phyloP scores from a whole-genome alignment of 2,888 invertebrate species.

The Nowickia ferox region DNA sequence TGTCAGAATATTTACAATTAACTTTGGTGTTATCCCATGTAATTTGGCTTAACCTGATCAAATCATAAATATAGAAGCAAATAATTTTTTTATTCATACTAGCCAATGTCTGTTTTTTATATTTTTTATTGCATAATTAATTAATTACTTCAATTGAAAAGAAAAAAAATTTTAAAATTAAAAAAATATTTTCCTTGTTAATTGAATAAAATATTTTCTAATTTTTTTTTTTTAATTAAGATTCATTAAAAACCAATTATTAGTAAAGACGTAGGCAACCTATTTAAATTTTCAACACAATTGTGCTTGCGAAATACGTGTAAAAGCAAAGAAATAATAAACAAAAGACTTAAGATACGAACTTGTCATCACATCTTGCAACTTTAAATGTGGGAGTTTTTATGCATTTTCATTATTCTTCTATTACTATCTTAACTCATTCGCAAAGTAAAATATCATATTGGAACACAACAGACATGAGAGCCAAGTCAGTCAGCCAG shows the following conservation, averaged over 20 bases:
- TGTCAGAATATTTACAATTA: too few relatives aligned
- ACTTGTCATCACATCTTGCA: constrained; percentile 66
- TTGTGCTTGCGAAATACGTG: neutral
- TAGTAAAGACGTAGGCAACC: neutral
- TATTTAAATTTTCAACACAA: constrained; percentile 16
- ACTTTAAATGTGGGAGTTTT: constrained; percentile 69
- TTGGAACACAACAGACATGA: neutral
- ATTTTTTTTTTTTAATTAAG: constrained; percentile 2
- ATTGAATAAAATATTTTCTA: neutral
- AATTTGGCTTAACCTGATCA: too few relatives aligned
- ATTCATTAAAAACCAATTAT: constrained; percentile 20
- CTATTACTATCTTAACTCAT: neutral
- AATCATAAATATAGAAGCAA: too few relatives aligned
- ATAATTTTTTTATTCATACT: too few relatives aligned
- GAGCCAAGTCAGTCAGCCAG: constrained; percentile 1
- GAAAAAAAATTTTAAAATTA: too few relatives aligned
- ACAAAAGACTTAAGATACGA: constrained; percentile 65
- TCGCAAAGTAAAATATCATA: constrained; percentile 39
- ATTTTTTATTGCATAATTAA: too few relatives aligned
- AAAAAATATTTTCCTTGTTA: neutral
- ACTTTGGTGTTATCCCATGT: too few relatives aligned
- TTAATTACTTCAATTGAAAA: neutral
- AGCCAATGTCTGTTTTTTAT: too few relatives aligned
- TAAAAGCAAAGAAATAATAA: constrained; percentile 5
- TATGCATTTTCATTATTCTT: constrained; percentile 31